Percentiles rank a stretch among this genome's conserved stretches.
Evolutionary conservation across 1,140 invertebrate species (phyloP).

Genomic region (Lordiphosa collinella): DNA sequence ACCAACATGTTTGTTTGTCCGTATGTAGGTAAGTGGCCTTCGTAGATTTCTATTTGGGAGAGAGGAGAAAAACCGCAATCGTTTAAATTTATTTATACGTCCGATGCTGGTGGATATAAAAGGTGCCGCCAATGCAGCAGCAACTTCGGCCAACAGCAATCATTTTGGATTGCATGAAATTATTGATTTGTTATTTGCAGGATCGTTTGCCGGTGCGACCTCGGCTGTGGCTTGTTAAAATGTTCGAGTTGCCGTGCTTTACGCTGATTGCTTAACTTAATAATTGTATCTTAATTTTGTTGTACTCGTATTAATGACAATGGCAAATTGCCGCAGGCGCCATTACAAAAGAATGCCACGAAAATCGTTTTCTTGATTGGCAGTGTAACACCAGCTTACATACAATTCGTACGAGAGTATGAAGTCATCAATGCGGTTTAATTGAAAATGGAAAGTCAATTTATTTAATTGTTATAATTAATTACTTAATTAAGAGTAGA

Average conservation of each 20-base stretch:
- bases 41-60: conserved; percentile 50
- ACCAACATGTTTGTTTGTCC: conserved; percentile 1
- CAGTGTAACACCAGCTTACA: not conserved
- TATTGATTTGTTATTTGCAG: conserved; percentile 64
- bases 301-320: conserved; percentile 42
- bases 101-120: conserved; percentile 40
- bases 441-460: too few relatives aligned
- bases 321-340: conserved; percentile 18
- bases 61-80: conserved; percentile 38
- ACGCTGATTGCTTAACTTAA: conserved; percentile 37
- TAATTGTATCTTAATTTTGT: conserved; percentile 58
- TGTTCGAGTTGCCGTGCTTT: conserved; percentile 22
- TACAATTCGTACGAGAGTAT: too few relatives aligned
- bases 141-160: conserved; percentile 19
- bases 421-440: too few relatives aligned
- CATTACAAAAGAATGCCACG: conserved; percentile 17
- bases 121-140: conserved; percentile 47
- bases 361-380: not conserved
- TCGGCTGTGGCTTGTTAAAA: conserved; percentile 44
- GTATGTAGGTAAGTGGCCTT: conserved; percentile 44
- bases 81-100: conserved; percentile 59
- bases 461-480: too few relatives aligned
- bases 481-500: too few relatives aligned
- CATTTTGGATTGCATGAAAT: conserved; percentile 58
- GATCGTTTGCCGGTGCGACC: conserved; percentile 20